phyloP scores from a whole-genome alignment of 2,113 vertebrate genomes.

The Poicephalus gulielmi region DNA sequence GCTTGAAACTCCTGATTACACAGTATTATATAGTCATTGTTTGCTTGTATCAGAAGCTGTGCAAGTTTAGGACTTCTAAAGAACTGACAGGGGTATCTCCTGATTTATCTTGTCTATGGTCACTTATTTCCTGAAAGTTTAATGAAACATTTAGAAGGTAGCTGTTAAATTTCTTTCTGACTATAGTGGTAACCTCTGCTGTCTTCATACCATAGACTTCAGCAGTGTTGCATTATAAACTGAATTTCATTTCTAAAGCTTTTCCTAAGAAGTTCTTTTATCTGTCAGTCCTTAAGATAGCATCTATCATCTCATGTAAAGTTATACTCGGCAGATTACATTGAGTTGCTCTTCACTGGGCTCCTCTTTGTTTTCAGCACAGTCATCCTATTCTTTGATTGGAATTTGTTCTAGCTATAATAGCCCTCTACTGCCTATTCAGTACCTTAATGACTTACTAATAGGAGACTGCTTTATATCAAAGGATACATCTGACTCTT shows the following conservation, averaged over 20 bases:
- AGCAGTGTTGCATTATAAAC: not conserved
- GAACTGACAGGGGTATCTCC: not conserved
- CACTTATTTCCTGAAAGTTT: not conserved
- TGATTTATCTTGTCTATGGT: not conserved
- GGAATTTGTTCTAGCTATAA: not conserved
- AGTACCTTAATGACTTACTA: not conserved
- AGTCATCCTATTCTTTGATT: not conserved
- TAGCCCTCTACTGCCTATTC: not conserved
- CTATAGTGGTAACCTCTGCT: not conserved
- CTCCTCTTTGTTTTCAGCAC: not conserved
- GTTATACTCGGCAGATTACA: not conserved
- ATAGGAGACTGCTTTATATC: not conserved
- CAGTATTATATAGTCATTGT: not conserved
- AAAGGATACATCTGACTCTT: not conserved
- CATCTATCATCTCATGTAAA: not conserved
- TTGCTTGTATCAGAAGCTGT: not conserved
- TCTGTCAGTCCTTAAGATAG: not conserved
- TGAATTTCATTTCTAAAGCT: not conserved
- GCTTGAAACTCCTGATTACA: not conserved
- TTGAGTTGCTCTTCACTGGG: not conserved
- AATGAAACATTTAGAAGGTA: not conserved
- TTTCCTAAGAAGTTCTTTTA: not conserved
- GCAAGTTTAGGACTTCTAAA: not conserved
- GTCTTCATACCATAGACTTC: not conserved
- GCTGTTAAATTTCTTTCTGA: not conserved